Evolutionary conservation across 1,140 invertebrate species (phyloP), one percentile per base, ranked within the genome.

Genomic region (Eumaeus atala): DNA sequence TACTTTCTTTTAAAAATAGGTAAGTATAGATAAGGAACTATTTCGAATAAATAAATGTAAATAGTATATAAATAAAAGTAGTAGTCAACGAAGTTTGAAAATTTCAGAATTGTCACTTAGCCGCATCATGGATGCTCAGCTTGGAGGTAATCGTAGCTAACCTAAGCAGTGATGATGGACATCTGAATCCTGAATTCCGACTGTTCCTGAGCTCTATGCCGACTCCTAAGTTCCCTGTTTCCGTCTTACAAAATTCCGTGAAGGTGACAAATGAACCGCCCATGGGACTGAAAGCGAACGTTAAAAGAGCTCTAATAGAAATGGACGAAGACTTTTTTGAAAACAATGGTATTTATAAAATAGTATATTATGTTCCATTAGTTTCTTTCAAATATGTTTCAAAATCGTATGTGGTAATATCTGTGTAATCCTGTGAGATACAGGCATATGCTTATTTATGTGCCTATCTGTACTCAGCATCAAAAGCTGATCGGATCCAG

Each of bases 181-280:
- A 88, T 16, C 90, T 93, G 0, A 90, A 96, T 70, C 59, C 85
- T 9, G 89, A 92, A 1, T 98, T 97, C 79, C 89, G 96, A 28
- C 85, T 98, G 0, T 98, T 91, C 84, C 81, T 98, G 21, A 97
- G 96, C 55, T 97, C 95, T 5, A 97, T 93, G 95, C 96, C 90
- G 58, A 94, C 88, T 16, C 90, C 81, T n/a, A 87, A 89, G n/a
- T 98, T 98, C 77, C 96, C 96, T 0, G 94, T 97, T 0, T 94
- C 94, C 0, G 92, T 97, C 1, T 88, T 98, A 6, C 95, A 97
- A 77, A 97, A 97, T 74, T 94, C 95, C 36, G 93, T 97, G 0
- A 98, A 98, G 87, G 95, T 97, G 42, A 97, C 95, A 0, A 97
- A 96, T 72, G 96, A 98, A 75, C 94, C 96, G 0, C 96, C 96